phyloP scores from a whole-genome alignment of 2,888 invertebrate species.

The Cerastis leucographa region DNA sequence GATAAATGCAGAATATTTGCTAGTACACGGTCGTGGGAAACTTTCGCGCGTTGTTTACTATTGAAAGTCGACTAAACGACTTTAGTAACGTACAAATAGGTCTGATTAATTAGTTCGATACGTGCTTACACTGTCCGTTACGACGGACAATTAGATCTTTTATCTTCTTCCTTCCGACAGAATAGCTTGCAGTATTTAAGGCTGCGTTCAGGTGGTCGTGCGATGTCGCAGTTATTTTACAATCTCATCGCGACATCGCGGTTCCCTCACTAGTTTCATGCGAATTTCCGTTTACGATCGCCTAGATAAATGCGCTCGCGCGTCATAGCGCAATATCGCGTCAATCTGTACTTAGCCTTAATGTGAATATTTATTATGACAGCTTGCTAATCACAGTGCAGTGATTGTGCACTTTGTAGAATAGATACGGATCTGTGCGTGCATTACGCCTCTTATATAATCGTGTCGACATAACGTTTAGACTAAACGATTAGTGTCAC shows the following conservation, averaged over 20 bases:
- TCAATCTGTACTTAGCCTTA: constrained; percentile 37
- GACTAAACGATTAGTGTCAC: constrained; percentile 45
- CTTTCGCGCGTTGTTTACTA: constrained; percentile 73
- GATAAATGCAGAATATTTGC: constrained; percentile 68
- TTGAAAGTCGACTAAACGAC: constrained; percentile 68
- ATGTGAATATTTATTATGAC: constrained; percentile 49
- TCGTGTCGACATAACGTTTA: constrained; percentile 41
- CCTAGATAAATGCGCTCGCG: neutral
- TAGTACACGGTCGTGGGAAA: constrained; percentile 75
- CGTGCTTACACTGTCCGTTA: constrained; percentile 56
- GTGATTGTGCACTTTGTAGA: constrained; percentile 51
- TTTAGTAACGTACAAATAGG: constrained; percentile 62
- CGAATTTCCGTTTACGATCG: constrained; percentile 13
- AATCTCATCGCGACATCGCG: constrained; percentile 27
- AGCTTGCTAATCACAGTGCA: constrained; percentile 47
- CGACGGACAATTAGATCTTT: constrained; percentile 57
- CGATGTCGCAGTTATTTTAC: constrained; percentile 14
- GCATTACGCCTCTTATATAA: constrained; percentile 43
- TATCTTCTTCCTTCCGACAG: constrained; percentile 63
- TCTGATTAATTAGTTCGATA: constrained; percentile 68
- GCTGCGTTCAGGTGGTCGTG: constrained; percentile 37
- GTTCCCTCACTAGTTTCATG: constrained; percentile 1
- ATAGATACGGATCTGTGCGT: constrained; percentile 40
- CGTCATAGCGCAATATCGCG: constrained; percentile 20
- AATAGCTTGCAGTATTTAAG: constrained; percentile 13